Conservation (phyloP, 2,113 vertebrate species). For the Nerophis ophidion region DNA sequence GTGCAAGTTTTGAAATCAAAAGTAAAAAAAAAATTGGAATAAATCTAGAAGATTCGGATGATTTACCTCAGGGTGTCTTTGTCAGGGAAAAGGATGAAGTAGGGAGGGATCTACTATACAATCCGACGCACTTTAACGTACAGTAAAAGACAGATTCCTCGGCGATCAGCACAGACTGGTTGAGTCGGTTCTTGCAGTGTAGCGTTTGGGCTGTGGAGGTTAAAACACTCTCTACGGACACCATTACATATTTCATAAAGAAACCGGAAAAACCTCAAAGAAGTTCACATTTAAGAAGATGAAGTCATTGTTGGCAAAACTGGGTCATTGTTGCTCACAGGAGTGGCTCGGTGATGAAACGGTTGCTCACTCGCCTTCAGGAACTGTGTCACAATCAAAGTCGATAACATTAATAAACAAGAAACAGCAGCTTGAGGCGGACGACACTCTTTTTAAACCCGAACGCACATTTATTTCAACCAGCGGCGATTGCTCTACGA, state of each 20-base stretch:
- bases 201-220: not conserved
- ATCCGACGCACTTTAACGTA: not conserved
- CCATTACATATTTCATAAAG: not conserved
- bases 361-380: too few relatives aligned
- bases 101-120: not conserved
- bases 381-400: too few relatives aligned
- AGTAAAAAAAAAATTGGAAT: too few relatives aligned
- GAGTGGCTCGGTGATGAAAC: too few relatives aligned
- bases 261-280: too few relatives aligned
- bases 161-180: slow-evolving; percentile 19
- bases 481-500: too few relatives aligned
- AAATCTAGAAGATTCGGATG: too few relatives aligned
- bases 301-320: too few relatives aligned
- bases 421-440: not conserved
- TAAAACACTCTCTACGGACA: not conserved
- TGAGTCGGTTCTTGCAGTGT: slow-evolving; percentile 2
- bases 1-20: too few relatives aligned
- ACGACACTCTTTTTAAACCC: slow-evolving; percentile 1
- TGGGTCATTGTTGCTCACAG: too few relatives aligned
- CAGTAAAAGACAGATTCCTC: not conserved
- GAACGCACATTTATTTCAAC: too few relatives aligned
- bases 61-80: not conserved
- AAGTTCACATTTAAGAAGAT: too few relatives aligned
- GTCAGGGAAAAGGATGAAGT: not conserved
- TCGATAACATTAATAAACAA: not conserved